These are phyloP conservation scores for Chironomus tentans DNA, from an alignment of 2,888 invertebrate species.

Conservation along the genomic window DNA sequence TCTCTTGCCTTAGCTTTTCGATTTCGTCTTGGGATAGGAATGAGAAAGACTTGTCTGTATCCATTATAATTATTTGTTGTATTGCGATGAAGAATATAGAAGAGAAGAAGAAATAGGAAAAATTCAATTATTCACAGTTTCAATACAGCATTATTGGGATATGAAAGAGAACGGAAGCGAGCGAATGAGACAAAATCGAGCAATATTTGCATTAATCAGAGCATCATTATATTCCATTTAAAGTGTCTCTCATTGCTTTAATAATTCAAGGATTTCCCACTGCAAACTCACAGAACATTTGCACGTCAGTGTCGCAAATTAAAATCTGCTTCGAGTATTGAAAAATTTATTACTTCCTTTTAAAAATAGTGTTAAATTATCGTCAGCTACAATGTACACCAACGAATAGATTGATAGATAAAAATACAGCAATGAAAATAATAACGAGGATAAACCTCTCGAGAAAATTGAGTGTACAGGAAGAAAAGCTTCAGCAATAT, in stretches of 20 bases:
- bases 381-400: no score
- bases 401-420: no score
- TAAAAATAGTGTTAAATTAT: no score
- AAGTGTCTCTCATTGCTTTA: background rate
- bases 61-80: background rate
- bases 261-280: no score
- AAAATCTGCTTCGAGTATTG: no score
- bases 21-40: slow-evolving; percentile 90
- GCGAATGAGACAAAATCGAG: background rate
- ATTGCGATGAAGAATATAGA: slow-evolving; percentile 26
- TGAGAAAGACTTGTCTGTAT: slow-evolving; percentile 79
- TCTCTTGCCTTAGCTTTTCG: slow-evolving; percentile 87
- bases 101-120: slow-evolving; percentile 29
- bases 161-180: slow-evolving; percentile 5
- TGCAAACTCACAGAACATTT: no score
- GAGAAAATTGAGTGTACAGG: no score
- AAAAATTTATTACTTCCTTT: no score
- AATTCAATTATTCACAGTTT: slow-evolving; percentile 28
- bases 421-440: no score
- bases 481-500: no score
- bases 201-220: background rate
- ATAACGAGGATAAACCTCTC: no score
- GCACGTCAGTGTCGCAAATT: no score
- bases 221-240: slow-evolving; percentile 3
- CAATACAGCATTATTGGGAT: slow-evolving; percentile 5